A percentile compares a stretch with the other conserved stretches of the same genome.
These are phyloP conservation scores for Platysteira castanea DNA, from an alignment of 2,113 vertebrate species.

Conservation along the genomic window DNA sequence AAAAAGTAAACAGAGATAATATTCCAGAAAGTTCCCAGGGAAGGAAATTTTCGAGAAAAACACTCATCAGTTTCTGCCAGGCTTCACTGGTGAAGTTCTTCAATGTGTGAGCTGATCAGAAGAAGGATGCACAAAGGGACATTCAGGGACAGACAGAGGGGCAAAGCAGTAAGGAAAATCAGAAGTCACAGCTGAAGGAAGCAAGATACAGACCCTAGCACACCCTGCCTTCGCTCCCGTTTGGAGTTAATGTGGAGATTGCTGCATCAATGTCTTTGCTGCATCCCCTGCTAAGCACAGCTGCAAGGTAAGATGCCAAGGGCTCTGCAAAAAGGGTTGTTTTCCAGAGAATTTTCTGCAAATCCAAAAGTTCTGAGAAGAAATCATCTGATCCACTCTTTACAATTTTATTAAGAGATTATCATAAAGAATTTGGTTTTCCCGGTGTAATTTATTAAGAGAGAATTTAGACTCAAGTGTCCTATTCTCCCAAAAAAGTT, in stretches of 20 bases:
- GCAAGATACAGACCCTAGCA: neutral
- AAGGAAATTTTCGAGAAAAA: neutral
- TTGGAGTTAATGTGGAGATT: accelerated
- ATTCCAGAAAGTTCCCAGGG: neutral
- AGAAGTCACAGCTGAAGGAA: neutral
- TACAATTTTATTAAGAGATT: neutral
- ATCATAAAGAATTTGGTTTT: neutral
- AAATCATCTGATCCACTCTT: neutral
- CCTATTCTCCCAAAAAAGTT: neutral
- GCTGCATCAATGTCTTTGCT: neutral
- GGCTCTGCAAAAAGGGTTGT: accelerated
- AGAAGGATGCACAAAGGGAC: neutral
- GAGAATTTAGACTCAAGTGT: neutral
- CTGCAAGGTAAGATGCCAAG: neutral
- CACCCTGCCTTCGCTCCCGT: neutral
- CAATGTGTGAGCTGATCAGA: neutral
- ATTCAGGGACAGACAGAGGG: neutral
- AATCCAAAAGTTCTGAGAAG: neutral
- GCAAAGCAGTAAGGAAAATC: neutral
- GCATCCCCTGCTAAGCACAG: neutral
- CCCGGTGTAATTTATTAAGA: neutral
- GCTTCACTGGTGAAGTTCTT: neutral
- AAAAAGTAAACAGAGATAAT: neutral
- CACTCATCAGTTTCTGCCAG: neutral
- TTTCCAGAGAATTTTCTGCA: neutral